Percentiles rank a stretch among this genome's conserved stretches.
These are phyloP conservation scores for Trachemys scripta DNA, from an alignment of 2,113 vertebrate genomes.

Conservation along the genomic window DNA sequence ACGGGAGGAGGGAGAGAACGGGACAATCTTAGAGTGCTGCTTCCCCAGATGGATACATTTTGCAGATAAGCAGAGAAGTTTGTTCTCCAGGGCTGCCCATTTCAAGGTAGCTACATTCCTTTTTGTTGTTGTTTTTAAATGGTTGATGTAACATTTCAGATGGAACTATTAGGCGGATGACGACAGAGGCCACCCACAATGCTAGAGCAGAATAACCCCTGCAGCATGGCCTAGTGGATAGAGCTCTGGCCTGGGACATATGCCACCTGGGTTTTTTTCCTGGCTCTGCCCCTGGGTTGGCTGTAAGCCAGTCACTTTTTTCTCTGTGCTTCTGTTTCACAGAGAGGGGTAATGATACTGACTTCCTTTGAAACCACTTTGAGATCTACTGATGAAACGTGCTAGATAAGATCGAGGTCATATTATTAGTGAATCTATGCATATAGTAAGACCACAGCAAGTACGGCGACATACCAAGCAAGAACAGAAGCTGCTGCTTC, in stretches of 20 bases:
- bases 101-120: neutral
- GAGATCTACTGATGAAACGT: neutral
- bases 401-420: neutral
- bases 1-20: neutral
- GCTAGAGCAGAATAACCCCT: neutral
- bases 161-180: neutral
- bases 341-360: accelerated
- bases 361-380: neutral
- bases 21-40: neutral
- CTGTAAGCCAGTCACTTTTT: neutral
- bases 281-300: neutral
- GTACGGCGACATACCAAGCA: neutral
- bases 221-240: neutral
- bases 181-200: neutral
- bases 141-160: neutral
- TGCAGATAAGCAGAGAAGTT: neutral
- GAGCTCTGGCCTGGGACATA: neutral
- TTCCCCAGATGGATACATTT: neutral
- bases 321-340: neutral
- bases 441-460: neutral
- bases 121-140: neutral
- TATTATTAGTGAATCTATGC: neutral
- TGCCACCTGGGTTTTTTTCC: accelerated
- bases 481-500: accelerated
- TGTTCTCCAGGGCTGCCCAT: neutral